Conservation (phyloP, 1,140 invertebrate genomes). For the Drosophila nigrodunni region DNA sequence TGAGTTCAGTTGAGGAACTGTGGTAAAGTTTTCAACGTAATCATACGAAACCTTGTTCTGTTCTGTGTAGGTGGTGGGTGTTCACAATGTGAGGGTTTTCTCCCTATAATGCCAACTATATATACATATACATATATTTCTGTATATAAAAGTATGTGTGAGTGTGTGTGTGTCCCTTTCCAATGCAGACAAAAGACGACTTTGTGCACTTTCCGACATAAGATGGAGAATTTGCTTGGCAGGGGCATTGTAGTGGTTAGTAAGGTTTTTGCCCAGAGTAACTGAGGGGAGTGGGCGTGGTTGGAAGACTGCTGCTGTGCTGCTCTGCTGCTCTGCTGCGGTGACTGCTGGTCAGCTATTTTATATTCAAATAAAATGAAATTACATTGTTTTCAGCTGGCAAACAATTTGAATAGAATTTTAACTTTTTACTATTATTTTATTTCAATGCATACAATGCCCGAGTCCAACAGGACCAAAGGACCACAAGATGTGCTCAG, state of each 20-base stretch:
- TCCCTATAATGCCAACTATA: constrained; percentile 32
- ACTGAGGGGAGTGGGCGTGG: background rate
- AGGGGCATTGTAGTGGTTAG: constrained; percentile 35
- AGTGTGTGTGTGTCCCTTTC: constrained; percentile 39
- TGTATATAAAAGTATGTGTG: constrained; percentile 10
- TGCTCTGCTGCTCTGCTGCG: background rate
- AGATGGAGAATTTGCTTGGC: constrained; percentile 64
- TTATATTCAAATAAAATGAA: constrained; percentile 84
- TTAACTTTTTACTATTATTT: constrained; percentile 84
- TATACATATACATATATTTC: constrained; percentile 10
- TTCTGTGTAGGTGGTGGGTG: constrained; percentile 57
- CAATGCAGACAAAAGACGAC: constrained; percentile 73
- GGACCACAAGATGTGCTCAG: constrained; percentile 58
- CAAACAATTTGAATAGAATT: constrained; percentile 84
- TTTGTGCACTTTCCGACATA: constrained; percentile 74
- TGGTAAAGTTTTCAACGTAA: constrained; percentile 81
- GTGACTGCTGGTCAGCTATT: constrained; percentile 59
- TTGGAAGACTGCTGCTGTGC: background rate
- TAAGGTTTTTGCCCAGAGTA: background rate
- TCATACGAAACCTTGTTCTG: constrained; percentile 78
- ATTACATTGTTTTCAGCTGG: constrained; percentile 84
- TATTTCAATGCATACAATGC: constrained; percentile 79
- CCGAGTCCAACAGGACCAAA: constrained; percentile 33
- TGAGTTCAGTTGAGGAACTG: constrained; percentile 78
- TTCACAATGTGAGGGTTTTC: constrained; percentile 9